A percentile compares a stretch with the other conserved stretches of the same genome.
phyloP scores from a whole-genome alignment of 1,140 invertebrate genomes.

The Caenorhabditis tropicalis region DNA sequence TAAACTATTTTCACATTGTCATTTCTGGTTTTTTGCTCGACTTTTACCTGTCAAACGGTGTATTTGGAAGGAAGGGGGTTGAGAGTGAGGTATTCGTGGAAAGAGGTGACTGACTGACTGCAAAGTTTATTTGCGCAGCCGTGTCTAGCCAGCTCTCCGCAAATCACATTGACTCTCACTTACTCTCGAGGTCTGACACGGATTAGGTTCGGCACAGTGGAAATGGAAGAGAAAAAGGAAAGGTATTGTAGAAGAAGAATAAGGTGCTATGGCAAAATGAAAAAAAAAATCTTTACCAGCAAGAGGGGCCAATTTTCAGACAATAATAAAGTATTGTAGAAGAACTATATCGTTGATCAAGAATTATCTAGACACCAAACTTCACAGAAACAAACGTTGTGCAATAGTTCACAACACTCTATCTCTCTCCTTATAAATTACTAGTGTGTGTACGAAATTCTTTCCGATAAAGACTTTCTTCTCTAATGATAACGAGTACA shows the following conservation, averaged over 20 bases:
- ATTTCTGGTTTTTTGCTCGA: no score
- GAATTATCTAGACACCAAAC: background rate
- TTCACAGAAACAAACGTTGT: background rate
- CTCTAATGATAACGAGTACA: background rate
- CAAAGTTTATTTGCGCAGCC: background rate
- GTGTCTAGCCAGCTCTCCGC: background rate
- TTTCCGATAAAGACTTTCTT: background rate
- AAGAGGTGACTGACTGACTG: background rate
- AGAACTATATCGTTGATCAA: no score
- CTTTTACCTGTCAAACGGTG: background rate
- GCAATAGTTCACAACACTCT: background rate
- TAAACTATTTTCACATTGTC: no score
- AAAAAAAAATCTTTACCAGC: no score
- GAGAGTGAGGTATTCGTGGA: background rate
- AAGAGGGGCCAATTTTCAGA: no score
- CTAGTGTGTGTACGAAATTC: background rate
- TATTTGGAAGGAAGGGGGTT: background rate
- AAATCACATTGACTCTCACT: background rate
- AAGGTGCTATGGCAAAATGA: background rate
- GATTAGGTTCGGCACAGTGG: constrained; percentile 6
- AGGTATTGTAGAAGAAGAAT: background rate
- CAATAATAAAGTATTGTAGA: background rate
- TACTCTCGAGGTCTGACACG: background rate
- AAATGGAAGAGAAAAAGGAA: background rate
- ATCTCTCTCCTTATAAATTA: background rate